A percentile compares a stretch with the other conserved stretches of the same genome.
phyloP scores from a whole-genome alignment of 2,797 vertebrate species.

The Rhabdomys pumilio region DNA sequence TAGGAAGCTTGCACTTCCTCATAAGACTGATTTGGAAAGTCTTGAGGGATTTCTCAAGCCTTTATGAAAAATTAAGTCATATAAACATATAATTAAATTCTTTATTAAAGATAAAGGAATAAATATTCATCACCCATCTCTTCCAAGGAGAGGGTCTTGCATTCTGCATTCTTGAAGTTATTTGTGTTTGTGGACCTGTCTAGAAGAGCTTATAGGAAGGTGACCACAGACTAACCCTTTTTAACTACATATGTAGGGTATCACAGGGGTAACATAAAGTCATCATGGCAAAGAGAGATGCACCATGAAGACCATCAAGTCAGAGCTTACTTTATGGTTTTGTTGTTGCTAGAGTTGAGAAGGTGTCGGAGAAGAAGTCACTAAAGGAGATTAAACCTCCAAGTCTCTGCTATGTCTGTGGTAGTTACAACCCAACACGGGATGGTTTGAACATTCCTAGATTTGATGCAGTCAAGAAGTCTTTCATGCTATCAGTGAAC shows the following conservation, averaged over 20 bases:
- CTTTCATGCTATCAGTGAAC: neutral
- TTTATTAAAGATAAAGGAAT: slow-evolving; percentile 22
- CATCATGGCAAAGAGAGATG: neutral
- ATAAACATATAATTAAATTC: slow-evolving; percentile 13
- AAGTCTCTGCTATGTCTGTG: neutral
- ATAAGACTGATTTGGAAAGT: neutral
- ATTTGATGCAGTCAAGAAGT: slow-evolving; percentile 28
- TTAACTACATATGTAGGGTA: neutral
- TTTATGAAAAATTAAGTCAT: slow-evolving; percentile 42
- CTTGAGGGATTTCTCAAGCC: neutral
- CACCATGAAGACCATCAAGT: neutral
- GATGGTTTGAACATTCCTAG: neutral
- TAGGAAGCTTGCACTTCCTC: neutral
- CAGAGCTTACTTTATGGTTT: neutral
- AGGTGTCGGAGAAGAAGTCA: neutral
- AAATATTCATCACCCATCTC: neutral
- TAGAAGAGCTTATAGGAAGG: neutral
- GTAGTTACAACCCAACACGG: neutral
- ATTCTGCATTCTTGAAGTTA: neutral
- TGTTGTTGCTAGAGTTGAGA: neutral
- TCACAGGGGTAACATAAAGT: neutral
- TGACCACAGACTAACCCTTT: neutral
- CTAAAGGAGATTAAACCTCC: neutral
- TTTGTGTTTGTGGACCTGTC: neutral
- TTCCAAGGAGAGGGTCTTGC: neutral